These are phyloP conservation scores for Oxytorus armatus DNA, from an alignment of 2,888 invertebrate species.

Conservation along the genomic window DNA sequence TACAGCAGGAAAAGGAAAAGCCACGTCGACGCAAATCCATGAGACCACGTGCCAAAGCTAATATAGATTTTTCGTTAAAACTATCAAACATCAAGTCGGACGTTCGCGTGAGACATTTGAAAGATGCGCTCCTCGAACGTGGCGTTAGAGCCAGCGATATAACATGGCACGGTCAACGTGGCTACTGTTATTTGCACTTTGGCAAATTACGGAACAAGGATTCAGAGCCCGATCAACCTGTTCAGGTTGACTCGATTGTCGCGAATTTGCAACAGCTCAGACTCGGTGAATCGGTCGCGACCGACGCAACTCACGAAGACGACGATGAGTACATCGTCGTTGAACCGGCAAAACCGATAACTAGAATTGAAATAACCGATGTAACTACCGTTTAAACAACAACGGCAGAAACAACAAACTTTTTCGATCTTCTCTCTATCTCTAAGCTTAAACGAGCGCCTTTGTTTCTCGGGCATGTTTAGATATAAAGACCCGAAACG, in stretches of 20 bases:
- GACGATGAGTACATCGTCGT: constrained; percentile 77
- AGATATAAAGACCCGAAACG: constrained; percentile 3
- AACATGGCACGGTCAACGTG: constrained; percentile 88
- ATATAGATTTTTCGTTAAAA: constrained; percentile 87
- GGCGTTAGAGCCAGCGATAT: constrained; percentile 92
- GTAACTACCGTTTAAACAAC: constrained; percentile 84
- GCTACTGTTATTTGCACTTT: constrained; percentile 91
- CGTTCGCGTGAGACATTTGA: constrained; percentile 90
- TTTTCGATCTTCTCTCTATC: constrained; percentile 27
- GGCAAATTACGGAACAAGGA: constrained; percentile 85
- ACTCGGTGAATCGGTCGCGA: constrained; percentile 75
- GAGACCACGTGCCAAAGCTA: constrained; percentile 80
- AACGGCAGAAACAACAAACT: not conserved
- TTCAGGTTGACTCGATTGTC: constrained; percentile 85
- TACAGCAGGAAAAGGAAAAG: constrained; percentile 78
- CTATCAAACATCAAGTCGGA: constrained; percentile 90
- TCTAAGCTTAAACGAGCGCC: constrained; percentile 14
- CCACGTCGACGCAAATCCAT: constrained; percentile 75
- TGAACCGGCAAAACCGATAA: constrained; percentile 85
- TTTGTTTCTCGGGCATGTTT: constrained; percentile 3
- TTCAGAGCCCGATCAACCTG: constrained; percentile 76
- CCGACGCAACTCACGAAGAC: constrained; percentile 60
- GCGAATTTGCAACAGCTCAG: constrained; percentile 85
- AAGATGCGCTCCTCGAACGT: constrained; percentile 89
- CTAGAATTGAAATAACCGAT: constrained; percentile 85